Conservation (phyloP, 2,888 invertebrate species). For the Aleiodes testaceus region DNA sequence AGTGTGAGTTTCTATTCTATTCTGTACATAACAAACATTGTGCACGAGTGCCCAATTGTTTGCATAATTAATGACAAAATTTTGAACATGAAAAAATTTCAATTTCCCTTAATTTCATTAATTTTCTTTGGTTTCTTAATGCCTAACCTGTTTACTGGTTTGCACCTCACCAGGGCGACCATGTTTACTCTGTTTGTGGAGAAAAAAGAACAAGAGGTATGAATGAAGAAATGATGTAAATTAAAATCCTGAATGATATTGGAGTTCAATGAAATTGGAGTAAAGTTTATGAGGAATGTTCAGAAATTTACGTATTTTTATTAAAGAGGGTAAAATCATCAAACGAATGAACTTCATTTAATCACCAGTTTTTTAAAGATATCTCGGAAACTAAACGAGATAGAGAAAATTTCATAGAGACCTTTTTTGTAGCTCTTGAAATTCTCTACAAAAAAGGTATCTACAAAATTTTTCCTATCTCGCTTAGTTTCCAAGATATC, state of each 20-base stretch:
- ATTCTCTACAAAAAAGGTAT: too few species aligned
- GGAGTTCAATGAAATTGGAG: constrained; percentile 47
- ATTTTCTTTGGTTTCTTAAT: constrained; percentile 44
- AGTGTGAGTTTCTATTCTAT: too few species aligned
- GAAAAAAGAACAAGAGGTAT: constrained; percentile 66
- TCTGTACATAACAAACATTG: not conserved
- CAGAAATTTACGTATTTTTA: constrained; percentile 4
- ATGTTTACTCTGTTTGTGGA: constrained; percentile 79
- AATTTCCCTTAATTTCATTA: not conserved
- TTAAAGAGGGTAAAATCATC: too few species aligned
- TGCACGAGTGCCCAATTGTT: not conserved
- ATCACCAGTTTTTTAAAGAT: too few species aligned
- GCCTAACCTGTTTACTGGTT: constrained; percentile 81
- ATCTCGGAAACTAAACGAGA: too few species aligned
- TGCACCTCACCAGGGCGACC: constrained; percentile 88
- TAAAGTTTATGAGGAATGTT: constrained; percentile 55
- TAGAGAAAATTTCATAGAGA: too few species aligned
- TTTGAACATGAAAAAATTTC: constrained; percentile 29
- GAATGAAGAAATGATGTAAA: constrained; percentile 24
- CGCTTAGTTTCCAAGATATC: too few species aligned
- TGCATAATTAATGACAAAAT: constrained; percentile 11
- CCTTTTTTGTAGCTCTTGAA: too few species aligned
- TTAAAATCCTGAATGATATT: constrained; percentile 17
- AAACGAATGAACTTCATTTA: too few species aligned
- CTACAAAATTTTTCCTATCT: too few species aligned